Conservation (phyloP, 2,888 invertebrate genomes). For the Erpobdella octoculata region DNA sequence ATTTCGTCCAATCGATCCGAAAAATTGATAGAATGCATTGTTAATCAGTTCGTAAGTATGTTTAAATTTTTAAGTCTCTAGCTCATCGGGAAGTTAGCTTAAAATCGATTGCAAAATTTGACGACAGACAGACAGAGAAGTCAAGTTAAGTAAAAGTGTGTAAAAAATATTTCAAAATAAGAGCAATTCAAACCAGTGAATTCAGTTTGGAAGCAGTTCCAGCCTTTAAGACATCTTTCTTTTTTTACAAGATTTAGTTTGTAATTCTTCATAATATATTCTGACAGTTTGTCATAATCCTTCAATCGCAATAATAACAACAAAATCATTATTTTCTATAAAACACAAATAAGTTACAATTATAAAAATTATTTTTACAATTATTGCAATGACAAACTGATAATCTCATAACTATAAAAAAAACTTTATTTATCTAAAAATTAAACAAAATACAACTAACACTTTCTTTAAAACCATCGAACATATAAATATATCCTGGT, state of each 20-base stretch:
- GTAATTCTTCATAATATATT: conserved; percentile 76
- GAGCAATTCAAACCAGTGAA: conserved; percentile 62
- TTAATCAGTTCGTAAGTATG: too few species aligned
- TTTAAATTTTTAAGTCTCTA: too few species aligned
- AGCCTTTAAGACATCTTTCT: conserved; percentile 87
- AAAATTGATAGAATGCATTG: too few species aligned
- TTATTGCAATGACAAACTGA: neutral
- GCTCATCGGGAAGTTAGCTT: too few species aligned
- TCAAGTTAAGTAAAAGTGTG: neutral
- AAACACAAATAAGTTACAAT: conserved; percentile 1
- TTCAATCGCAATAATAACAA: conserved; percentile 47
- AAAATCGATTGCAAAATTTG: too few species aligned
- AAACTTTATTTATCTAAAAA: neutral
- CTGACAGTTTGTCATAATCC: conserved; percentile 85
- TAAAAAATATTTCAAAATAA: neutral
- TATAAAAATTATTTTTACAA: neutral
- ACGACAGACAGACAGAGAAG: too few species aligned
- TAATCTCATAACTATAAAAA: neutral
- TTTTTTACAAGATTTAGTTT: conserved; percentile 71
- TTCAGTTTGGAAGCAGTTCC: conserved; percentile 97
- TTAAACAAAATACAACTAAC: conserved; percentile 54
- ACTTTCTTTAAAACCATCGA: conserved; percentile 83
- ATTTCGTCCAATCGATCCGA: too few species aligned
- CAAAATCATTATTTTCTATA: too few species aligned
- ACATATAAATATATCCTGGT: conserved; percentile 80